Percentiles rank a stretch among this genome's conserved stretches.
Conservation (phyloP, 1,140 invertebrate genomes). For the Calosoma granatense region DNA sequence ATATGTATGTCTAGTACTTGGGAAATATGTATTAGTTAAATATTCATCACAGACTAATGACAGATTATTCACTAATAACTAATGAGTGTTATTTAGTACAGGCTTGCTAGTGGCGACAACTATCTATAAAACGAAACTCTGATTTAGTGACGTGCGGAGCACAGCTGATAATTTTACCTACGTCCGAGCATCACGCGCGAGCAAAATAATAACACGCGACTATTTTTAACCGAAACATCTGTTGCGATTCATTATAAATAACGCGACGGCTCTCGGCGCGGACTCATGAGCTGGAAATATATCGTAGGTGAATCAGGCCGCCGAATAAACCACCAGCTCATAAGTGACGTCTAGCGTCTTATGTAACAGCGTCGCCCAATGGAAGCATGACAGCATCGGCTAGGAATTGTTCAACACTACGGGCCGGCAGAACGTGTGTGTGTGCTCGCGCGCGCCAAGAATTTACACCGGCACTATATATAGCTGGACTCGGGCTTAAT, state of each 20-base stretch:
- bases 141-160: background rate
- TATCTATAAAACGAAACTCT: too few species aligned
- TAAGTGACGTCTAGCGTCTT: constrained; percentile 18
- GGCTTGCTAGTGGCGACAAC: too few species aligned
- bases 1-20: too few species aligned
- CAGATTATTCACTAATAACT: too few species aligned
- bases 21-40: too few species aligned
- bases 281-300: constrained; percentile 25
- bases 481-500: background rate
- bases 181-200: background rate
- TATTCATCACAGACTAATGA: too few species aligned
- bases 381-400: constrained; percentile 12
- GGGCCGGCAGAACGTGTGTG: too few species aligned
- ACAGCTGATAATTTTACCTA: background rate
- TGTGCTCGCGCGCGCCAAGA: background rate
- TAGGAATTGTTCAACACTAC: constrained; percentile 3
- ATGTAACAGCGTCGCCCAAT: constrained; percentile 13
- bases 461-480: background rate
- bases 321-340: constrained; percentile 15
- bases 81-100: too few species aligned
- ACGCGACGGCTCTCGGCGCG: constrained; percentile 16
- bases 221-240: constrained; percentile 26
- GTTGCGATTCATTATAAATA: constrained; percentile 25
- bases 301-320: constrained; percentile 20
- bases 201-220: constrained; percentile 22